Percentiles rank a stretch among this genome's conserved stretches.
These are phyloP conservation scores for Polydrusus pterygomalis DNA, from an alignment of 2,888 invertebrate species.

Conservation along the genomic window DNA sequence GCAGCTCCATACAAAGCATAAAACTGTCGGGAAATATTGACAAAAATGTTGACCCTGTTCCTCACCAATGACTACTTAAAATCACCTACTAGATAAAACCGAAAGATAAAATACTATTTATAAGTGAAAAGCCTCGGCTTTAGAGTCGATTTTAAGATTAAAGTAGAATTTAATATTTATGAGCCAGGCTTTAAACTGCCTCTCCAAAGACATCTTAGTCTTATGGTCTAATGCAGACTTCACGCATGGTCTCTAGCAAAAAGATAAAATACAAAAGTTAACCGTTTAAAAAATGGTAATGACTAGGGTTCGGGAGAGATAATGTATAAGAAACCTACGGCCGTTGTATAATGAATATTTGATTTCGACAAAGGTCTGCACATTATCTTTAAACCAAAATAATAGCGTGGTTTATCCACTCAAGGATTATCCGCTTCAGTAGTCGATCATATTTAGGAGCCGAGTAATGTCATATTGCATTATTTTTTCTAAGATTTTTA, in stretches of 20 bases:
- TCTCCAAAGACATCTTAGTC: constrained; percentile 39
- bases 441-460: no score
- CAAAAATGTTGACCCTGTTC: constrained; percentile 43
- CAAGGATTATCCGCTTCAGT: no score
- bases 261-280: constrained; percentile 22
- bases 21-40: neutral
- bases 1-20: neutral
- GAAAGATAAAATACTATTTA: constrained; percentile 55
- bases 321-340: neutral
- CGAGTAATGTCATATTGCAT: no score
- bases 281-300: constrained; percentile 23
- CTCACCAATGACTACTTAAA: constrained; percentile 30
- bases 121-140: constrained; percentile 48
- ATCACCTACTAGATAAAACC: constrained; percentile 50
- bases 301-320: neutral
- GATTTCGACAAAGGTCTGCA: no score
- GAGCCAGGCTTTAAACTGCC: constrained; percentile 39
- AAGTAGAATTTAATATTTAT: constrained; percentile 54
- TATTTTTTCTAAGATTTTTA: no score
- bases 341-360: no score
- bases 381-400: no score
- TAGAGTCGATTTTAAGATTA: constrained; percentile 49
- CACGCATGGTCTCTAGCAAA: constrained; percentile 32
- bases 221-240: constrained; percentile 41
- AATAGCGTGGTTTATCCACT: no score